Evolutionary conservation across 1,140 invertebrate species (phyloP).

Genomic region (Chymomyza costata): DNA sequence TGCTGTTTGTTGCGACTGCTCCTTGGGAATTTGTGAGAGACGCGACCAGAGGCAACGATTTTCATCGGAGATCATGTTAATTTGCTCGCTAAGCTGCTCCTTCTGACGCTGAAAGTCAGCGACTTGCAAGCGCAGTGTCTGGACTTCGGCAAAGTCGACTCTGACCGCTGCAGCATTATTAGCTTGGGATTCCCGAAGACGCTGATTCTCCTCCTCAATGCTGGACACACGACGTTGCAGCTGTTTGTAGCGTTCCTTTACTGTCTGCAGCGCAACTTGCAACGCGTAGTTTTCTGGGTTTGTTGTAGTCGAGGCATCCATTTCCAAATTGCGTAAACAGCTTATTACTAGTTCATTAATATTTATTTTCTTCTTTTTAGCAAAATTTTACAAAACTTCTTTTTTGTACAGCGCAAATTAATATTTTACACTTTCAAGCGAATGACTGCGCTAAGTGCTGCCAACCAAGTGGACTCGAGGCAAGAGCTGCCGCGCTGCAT

Average conservation of each 20-base stretch:
- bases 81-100: constrained; percentile 83
- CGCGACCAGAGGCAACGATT: constrained; percentile 86
- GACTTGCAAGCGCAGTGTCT: constrained; percentile 78
- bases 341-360: no score
- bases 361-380: no score
- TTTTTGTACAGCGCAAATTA: no score
- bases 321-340: neutral
- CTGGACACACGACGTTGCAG: constrained; percentile 81
- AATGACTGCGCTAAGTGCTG: no score
- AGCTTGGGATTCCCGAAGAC: constrained; percentile 76
- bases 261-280: constrained; percentile 85
- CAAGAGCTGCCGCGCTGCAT: no score
- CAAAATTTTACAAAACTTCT: no score
- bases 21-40: constrained; percentile 80
- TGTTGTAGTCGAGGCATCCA: constrained; percentile 39
- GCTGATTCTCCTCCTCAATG: constrained; percentile 85
- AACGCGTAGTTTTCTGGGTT: constrained; percentile 77
- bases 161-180: constrained; percentile 30
- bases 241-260: constrained; percentile 85
- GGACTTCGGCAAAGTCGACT: constrained; percentile 75
- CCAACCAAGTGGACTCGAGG: no score
- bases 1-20: constrained; percentile 62
- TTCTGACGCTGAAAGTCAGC: constrained; percentile 84
- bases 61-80: constrained; percentile 86
- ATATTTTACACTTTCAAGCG: no score